Evolutionary conservation across 2,797 vertebrate species (phyloP).

Genomic region (Uromys caudimaculatus): DNA sequence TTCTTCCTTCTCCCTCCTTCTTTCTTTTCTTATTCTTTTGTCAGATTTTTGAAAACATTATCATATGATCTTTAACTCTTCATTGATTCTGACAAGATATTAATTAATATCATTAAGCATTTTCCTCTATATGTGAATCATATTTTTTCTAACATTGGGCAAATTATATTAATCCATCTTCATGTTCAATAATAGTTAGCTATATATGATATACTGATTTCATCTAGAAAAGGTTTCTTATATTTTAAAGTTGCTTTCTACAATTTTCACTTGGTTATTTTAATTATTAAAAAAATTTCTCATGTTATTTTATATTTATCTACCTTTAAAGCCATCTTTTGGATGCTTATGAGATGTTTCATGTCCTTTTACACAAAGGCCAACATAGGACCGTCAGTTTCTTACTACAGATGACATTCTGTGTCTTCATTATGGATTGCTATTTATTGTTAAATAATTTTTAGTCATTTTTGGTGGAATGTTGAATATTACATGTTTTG

Average conservation of each 20-base stretch:
- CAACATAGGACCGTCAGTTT: not conserved
- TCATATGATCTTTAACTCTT: not conserved
- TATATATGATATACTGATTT: not conserved
- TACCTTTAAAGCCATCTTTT: not conserved
- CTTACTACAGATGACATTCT: not conserved
- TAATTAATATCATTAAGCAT: not conserved
- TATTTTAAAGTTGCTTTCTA: slow-evolving; percentile 13
- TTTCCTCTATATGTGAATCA: not conserved
- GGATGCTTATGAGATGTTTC: not conserved
- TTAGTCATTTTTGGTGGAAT: not conserved
- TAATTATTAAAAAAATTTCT: not conserved
- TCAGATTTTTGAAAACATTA: not conserved
- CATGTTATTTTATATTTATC: slow-evolving; percentile 19
- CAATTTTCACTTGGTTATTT: not conserved
- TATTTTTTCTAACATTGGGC: not conserved
- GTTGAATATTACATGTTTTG: not conserved
- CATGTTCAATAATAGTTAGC: not conserved
- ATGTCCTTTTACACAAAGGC: not conserved
- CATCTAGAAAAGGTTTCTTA: not conserved
- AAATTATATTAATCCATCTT: not conserved
- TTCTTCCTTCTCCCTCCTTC: no score
- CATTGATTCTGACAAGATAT: not conserved
- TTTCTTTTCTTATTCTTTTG: not conserved
- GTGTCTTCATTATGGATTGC: slow-evolving; percentile 9
- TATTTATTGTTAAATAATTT: not conserved